Evolutionary conservation across 2,797 vertebrate genomes (phyloP).

Genomic region (Mus minutoides): DNA sequence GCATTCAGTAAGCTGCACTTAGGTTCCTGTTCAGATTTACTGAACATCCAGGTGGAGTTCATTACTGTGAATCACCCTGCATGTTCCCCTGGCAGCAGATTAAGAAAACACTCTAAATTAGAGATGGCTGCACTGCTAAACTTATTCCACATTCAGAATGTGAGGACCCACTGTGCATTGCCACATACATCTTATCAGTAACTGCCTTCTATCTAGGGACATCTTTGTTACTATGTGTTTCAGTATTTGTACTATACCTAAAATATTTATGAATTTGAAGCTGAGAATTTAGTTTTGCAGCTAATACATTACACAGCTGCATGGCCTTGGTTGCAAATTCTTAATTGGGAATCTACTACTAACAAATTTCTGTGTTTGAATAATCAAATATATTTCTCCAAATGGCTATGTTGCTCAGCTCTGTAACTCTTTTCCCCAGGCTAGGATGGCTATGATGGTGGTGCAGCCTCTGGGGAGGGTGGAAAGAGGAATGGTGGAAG

Average conservation of each 20-base stretch:
- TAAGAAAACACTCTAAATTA: slow-evolving; percentile 85
- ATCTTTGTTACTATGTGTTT: slow-evolving; percentile 77
- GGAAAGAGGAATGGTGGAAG: slow-evolving; percentile 25
- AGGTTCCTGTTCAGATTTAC: slow-evolving; percentile 78
- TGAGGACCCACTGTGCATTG: slow-evolving; percentile 71
- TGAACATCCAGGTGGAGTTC: slow-evolving; percentile 83
- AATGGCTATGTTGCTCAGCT: neutral
- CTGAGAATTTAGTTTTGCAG: slow-evolving; percentile 81
- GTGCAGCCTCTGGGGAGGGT: neutral
- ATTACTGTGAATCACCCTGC: slow-evolving; percentile 83
- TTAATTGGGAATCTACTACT: slow-evolving; percentile 78
- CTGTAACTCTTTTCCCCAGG: slow-evolving; percentile 17
- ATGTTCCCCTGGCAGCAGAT: slow-evolving; percentile 79
- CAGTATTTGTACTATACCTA: slow-evolving; percentile 78
- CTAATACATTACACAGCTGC: slow-evolving; percentile 79
- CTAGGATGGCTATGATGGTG: neutral
- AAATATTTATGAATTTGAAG: slow-evolving; percentile 86
- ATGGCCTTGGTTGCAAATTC: slow-evolving; percentile 70
- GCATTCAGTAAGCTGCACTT: slow-evolving; percentile 39
- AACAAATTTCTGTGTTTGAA: slow-evolving; percentile 70
- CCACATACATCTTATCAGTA: slow-evolving; percentile 69
- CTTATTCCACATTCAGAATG: slow-evolving; percentile 75
- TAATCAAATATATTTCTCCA: slow-evolving; percentile 58
- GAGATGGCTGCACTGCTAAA: slow-evolving; percentile 70
- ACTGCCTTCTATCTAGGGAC: slow-evolving; percentile 75